Evolutionary conservation across 2,888 invertebrate genomes (phyloP).

Genomic region (Eurytoma californica): DNA sequence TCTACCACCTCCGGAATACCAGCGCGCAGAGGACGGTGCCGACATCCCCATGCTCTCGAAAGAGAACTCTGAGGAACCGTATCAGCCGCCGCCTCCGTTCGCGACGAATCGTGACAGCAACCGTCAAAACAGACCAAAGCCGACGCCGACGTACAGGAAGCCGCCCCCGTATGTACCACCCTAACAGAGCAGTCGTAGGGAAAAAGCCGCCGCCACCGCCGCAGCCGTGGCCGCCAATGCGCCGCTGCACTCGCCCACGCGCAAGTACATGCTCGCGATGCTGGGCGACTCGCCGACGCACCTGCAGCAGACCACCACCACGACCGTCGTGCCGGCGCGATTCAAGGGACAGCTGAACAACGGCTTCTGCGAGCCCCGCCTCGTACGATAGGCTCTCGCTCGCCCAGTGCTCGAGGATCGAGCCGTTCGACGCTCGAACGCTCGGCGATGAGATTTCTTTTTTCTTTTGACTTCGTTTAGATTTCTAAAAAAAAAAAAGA

Average conservation of each 20-base stretch:
- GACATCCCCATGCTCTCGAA: constrained; percentile 74
- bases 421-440: constrained; percentile 10
- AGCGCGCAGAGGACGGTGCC: constrained; percentile 76
- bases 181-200: constrained; percentile 78
- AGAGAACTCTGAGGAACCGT: constrained; percentile 82
- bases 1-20: constrained; percentile 88
- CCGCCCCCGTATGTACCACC: constrained; percentile 98
- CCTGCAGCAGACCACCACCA: constrained; percentile 64
- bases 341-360: constrained; percentile 48
- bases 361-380: constrained; percentile 53
- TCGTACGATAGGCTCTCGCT: constrained; percentile 49
- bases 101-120: constrained; percentile 84
- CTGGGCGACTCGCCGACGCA: constrained; percentile 71
- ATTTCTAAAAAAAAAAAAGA: constrained; percentile 21
- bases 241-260: constrained; percentile 70
- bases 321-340: constrained; percentile 33
- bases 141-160: constrained; percentile 93
- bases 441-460: constrained; percentile 27
- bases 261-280: constrained; percentile 73
- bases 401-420: constrained; percentile 32
- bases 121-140: constrained; percentile 86
- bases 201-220: constrained; percentile 27
- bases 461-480: constrained; percentile 22
- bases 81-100: constrained; percentile 93
- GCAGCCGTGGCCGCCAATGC: constrained; percentile 39